These are phyloP conservation scores for Clamator glandarius DNA, from an alignment of 2,797 vertebrate species.

Conservation along the genomic window DNA sequence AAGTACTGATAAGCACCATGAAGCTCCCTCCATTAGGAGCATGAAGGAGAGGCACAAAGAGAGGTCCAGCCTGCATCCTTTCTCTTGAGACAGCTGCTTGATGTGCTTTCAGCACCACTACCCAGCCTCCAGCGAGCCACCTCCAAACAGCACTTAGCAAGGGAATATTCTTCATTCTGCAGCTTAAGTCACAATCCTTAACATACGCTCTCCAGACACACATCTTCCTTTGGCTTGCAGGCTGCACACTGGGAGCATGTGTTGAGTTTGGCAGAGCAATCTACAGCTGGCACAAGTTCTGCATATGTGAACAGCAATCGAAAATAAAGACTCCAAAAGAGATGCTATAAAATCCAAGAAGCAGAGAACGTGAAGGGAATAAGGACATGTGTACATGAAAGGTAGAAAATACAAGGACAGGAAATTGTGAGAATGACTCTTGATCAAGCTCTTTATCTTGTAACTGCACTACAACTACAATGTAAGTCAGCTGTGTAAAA, in stretches of 20 bases:
- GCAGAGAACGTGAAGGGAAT: background rate
- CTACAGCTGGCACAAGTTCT: background rate
- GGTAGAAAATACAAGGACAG: background rate
- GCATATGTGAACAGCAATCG: background rate
- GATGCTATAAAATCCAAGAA: background rate
- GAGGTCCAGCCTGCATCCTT: background rate
- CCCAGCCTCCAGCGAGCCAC: background rate
- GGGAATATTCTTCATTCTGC: background rate
- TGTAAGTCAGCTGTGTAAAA: background rate
- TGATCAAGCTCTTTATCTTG: background rate
- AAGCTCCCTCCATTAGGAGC: background rate
- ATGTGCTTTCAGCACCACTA: background rate
- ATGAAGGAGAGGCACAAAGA: rapidly evolving
- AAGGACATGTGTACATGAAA: background rate
- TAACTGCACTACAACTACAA: background rate
- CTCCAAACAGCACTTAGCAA: background rate
- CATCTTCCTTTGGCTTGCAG: background rate
- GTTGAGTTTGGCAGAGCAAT: background rate
- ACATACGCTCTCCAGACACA: background rate
- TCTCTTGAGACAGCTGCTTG: background rate
- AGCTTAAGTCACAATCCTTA: background rate
- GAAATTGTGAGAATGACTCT: slow-evolving; percentile 4
- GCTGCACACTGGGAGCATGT: background rate
- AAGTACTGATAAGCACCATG: background rate
- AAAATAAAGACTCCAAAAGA: background rate